A percentile compares a stretch with the other conserved stretches of the same genome.
Evolutionary conservation across 2,888 invertebrate species (phyloP).

Genomic region (Leuctra nigra): DNA sequence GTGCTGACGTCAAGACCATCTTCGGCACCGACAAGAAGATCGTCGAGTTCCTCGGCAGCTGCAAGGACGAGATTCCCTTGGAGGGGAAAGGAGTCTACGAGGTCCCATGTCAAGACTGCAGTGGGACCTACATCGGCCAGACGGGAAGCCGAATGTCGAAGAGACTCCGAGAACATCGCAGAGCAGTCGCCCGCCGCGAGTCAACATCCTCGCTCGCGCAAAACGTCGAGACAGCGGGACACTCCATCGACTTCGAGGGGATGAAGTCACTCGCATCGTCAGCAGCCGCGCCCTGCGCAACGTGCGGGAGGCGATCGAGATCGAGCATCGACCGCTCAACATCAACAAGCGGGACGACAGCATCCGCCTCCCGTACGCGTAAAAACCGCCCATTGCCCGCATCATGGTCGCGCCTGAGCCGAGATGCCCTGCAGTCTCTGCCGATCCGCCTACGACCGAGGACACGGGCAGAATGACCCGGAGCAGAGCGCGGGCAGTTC

Average conservation of each 20-base stretch:
- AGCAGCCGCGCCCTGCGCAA: neutral
- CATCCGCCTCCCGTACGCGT: neutral
- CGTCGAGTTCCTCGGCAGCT: too few species aligned
- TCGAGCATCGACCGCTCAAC: neutral
- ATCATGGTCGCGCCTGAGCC: too few species aligned
- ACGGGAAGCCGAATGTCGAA: neutral
- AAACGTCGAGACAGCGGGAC: neutral
- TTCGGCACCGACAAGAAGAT: too few species aligned
- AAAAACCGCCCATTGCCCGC: neutral
- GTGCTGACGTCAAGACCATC: too few species aligned
- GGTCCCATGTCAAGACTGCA: neutral
- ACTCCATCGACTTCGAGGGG: neutral
- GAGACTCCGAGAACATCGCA: neutral
- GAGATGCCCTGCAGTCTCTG: too few species aligned
- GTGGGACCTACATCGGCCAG: neutral
- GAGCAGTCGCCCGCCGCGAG: neutral
- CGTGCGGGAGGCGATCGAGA: neutral
- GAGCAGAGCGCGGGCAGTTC: too few species aligned
- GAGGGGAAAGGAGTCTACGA: conserved; percentile 1
- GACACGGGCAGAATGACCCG: too few species aligned
- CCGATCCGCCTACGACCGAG: too few species aligned
- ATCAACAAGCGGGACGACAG: neutral
- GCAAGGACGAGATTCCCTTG: too few species aligned
- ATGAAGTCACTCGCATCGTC: neutral
- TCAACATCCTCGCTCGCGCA: neutral